Evolutionary conservation across 2,888 invertebrate genomes (phyloP).

Genomic region (Blastobasis lacticolella): DNA sequence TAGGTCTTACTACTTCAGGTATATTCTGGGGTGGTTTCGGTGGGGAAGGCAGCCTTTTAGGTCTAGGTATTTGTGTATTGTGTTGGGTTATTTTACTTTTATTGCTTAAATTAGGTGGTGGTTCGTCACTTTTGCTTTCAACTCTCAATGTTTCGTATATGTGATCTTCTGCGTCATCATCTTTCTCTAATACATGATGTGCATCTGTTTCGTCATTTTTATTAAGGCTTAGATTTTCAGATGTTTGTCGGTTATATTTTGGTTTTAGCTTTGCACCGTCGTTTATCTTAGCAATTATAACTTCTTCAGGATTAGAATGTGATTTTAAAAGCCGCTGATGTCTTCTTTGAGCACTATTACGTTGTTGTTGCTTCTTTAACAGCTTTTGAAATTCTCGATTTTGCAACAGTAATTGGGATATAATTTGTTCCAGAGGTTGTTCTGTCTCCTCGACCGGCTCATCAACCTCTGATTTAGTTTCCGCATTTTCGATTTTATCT

Average conservation of each 20-base stretch:
- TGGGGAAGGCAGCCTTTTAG: conserved; percentile 51
- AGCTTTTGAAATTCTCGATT: conserved; percentile 87
- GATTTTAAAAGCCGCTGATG: conserved; percentile 73
- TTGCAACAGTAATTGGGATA: conserved; percentile 87
- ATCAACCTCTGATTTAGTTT: conserved; percentile 27
- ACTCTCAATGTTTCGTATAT: conserved; percentile 76
- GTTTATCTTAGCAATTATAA: conserved; percentile 49
- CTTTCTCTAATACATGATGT: background rate
- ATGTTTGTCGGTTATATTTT: conserved; percentile 49
- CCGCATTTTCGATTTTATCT: conserved; percentile 37
- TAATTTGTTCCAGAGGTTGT: conserved; percentile 83
- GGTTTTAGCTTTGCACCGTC: conserved; percentile 47
- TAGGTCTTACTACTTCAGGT: conserved; percentile 37
- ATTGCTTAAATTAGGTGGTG: conserved; percentile 34
- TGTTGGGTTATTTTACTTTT: conserved; percentile 55
- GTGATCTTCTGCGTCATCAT: conserved; percentile 64
- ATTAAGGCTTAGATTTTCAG: conserved; percentile 41
- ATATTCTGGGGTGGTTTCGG: conserved; percentile 27
- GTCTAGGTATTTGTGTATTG: conserved; percentile 30
- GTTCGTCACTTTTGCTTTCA: conserved; percentile 45
- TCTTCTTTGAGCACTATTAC: conserved; percentile 68
- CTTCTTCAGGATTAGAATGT: conserved; percentile 66
- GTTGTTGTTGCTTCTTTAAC: conserved; percentile 80
- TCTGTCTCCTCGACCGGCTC: conserved; percentile 55
- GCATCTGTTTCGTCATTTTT: conserved; percentile 29